These are phyloP conservation scores for Pionites leucogaster DNA, from an alignment of 2,113 vertebrate genomes.

Conservation along the genomic window DNA sequence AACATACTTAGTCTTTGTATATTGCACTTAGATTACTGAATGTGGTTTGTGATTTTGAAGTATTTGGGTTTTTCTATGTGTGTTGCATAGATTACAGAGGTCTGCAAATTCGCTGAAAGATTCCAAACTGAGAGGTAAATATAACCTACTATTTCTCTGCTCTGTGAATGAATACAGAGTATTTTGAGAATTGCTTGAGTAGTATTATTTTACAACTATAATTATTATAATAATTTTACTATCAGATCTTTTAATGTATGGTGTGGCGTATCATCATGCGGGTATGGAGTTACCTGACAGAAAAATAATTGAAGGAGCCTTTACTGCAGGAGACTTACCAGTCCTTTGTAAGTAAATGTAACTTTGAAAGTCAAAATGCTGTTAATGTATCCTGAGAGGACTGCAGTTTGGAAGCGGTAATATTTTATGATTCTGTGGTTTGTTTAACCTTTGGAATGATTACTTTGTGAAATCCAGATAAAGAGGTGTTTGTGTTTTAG, in stretches of 20 bases:
- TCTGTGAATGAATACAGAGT: background rate
- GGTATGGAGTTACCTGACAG: slow-evolving; percentile 91
- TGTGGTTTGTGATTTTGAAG: background rate
- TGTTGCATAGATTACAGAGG: slow-evolving; percentile 82
- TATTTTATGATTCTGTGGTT: background rate
- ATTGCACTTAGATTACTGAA: background rate
- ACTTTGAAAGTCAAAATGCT: background rate
- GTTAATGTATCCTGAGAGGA: background rate
- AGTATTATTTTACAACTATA: background rate
- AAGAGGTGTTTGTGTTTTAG: background rate
- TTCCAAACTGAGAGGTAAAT: slow-evolving; percentile 89
- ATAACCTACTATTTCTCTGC: background rate
- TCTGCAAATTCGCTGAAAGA: slow-evolving; percentile 86
- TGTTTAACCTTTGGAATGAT: background rate
- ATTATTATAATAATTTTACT: slow-evolving; percentile 24
- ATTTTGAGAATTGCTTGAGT: background rate
- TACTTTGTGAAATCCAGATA: background rate
- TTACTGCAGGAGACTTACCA: slow-evolving; percentile 88
- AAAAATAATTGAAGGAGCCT: slow-evolving; percentile 88
- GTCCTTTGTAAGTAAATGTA: slow-evolving; percentile 89
- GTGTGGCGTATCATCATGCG: slow-evolving; percentile 95
- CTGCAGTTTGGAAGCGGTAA: background rate
- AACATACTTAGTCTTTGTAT: background rate
- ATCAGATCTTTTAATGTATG: slow-evolving; percentile 84
- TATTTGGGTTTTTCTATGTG: background rate